These are phyloP conservation scores for Dendrolimus pini DNA, from an alignment of 2,888 invertebrate species.

Conservation along the genomic window DNA sequence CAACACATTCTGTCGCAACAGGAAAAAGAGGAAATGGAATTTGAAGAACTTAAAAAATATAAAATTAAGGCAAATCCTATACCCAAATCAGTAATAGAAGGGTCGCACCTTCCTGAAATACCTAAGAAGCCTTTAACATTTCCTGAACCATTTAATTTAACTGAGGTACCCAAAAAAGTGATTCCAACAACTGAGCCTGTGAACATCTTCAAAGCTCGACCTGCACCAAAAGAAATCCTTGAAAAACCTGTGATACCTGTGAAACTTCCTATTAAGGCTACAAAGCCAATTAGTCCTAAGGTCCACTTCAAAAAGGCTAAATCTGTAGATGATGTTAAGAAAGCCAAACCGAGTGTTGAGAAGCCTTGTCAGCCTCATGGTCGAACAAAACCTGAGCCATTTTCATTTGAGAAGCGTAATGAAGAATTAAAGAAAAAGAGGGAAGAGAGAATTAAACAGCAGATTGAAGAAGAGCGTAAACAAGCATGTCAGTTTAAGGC, in stretches of 20 bases:
- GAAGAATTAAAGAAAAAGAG: slow-evolving; percentile 72
- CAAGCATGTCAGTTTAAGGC: slow-evolving; percentile 82
- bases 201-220: slow-evolving; percentile 77
- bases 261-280: slow-evolving; percentile 37
- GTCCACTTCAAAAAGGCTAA: slow-evolving; percentile 47
- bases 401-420: slow-evolving; percentile 83
- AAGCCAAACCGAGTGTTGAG: slow-evolving; percentile 17
- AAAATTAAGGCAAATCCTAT: slow-evolving; percentile 82
- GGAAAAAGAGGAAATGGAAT: slow-evolving; percentile 78
- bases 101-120: slow-evolving; percentile 63
- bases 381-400: slow-evolving; percentile 68
- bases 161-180: slow-evolving; percentile 68
- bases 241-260: slow-evolving; percentile 55
- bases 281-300: slow-evolving; percentile 49
- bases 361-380: slow-evolving; percentile 36
- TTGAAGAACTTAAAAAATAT: slow-evolving; percentile 80
- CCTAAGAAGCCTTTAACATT: slow-evolving; percentile 74
- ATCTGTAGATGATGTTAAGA: slow-evolving; percentile 30
- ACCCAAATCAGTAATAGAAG: slow-evolving; percentile 75
- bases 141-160: slow-evolving; percentile 80
- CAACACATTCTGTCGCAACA: slow-evolving; percentile 72
- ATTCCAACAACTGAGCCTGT: slow-evolving; percentile 28
- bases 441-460: slow-evolving; percentile 77
- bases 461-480: slow-evolving; percentile 75
- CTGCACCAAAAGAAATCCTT: slow-evolving; percentile 75